Conservation (phyloP, 2,797 vertebrate genomes). For the Sciurus carolinensis region DNA sequence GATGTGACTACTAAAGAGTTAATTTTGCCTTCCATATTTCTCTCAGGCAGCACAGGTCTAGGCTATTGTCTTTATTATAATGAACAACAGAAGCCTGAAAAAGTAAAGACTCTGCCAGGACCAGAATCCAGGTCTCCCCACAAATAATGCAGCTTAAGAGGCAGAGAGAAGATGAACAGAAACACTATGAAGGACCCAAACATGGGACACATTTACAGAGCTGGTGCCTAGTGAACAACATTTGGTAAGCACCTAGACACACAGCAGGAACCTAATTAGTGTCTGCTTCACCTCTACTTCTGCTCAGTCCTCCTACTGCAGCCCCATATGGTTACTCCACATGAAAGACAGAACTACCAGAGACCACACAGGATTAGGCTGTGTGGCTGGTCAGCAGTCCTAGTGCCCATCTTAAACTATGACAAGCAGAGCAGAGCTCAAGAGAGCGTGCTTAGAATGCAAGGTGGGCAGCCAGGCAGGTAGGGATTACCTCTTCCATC, state of each 20-base stretch:
- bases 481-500: neutral
- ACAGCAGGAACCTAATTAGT: neutral
- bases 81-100: neutral
- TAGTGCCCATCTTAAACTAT: neutral
- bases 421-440: neutral
- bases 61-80: neutral
- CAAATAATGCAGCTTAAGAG: neutral
- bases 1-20: neutral
- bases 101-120: neutral
- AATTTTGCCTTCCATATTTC: neutral
- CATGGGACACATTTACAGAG: fast-evolving
- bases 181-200: neutral
- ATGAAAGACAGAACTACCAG: neutral
- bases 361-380: fast-evolving
- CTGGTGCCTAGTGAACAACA: neutral
- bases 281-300: neutral
- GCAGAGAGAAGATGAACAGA: neutral
- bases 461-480: neutral
- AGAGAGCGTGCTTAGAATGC: no score
- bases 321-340: fast-evolving
- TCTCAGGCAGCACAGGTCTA: neutral
- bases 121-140: neutral
- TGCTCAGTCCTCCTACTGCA: neutral
- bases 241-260: neutral
- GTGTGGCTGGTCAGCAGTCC: fast-evolving